Base-by-base conservation (phyloP, 2,888 invertebrate species). In the Mamestra brassicae region DNA sequence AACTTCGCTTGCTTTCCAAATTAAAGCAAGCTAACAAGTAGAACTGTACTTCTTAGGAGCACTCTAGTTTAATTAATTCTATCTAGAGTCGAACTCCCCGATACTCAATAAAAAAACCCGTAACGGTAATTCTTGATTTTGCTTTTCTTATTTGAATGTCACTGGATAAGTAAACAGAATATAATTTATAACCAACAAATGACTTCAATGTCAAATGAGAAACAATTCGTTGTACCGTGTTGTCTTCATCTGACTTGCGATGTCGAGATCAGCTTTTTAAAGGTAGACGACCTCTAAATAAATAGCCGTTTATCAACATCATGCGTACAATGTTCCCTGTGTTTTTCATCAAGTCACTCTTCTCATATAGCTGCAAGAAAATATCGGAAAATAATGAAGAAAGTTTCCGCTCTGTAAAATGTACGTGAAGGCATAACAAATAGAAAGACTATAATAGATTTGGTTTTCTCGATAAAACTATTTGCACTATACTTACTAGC, bases 261-360 rank as follows among this genome's bases (percentile, higher is more conserved):
- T 72, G 26, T 36, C 15, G 42, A 52, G 2, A 58, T 52, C 57
- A 38, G 0, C 38, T 34, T 7, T 71, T 47, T n/a, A 34, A 71
- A 57, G 57, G 57, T 71, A 34, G 17, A 47, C n/a, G 4, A 63
- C 34, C 45, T 74, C 10, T 42, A 34, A 38, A 71, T 45, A 26
- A 63, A 45, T 50, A 52, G 38, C 13, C 34, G n/a, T 60, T 64
- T n/a, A 60, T 64, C 74, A 64, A 58, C 36, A 52, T 58, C 17
- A 52, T n/a, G n/a, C 52, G 50, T 74, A 52, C 50, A 4, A 34
- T 45, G 34, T 64, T 26, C 58, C n/a, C 11, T 45, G 42, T 8
- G 13, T n/a, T 45, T 55, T 54, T 67, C 47, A 0, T 71, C 42
- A 52, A 71, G 60, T n/a, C 72, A 71, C 42, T 47, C 52, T 54